Evolutionary conservation across 2,113 vertebrate species (phyloP).

Genomic region (Amblyornis subalaris): DNA sequence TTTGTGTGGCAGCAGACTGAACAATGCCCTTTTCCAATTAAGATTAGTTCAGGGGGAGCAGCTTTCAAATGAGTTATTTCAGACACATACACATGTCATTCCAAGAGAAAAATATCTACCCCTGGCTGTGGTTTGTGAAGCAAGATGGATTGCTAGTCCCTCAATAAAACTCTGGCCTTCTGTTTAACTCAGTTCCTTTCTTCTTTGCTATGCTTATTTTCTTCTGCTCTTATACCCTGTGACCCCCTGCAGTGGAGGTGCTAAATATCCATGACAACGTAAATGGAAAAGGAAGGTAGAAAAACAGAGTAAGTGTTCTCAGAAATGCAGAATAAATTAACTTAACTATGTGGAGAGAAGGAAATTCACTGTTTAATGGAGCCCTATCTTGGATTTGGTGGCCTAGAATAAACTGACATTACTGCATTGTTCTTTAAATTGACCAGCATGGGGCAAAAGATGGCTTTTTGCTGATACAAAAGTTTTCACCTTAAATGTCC

Average conservation of each 20-base stretch:
- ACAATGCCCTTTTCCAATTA: background rate
- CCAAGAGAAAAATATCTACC: slow-evolving; percentile 2
- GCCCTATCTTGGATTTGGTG: background rate
- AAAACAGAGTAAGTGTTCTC: background rate
- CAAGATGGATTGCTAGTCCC: slow-evolving; percentile 5
- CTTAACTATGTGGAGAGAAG: background rate
- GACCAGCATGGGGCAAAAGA: background rate
- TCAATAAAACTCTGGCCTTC: background rate
- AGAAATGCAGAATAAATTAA: background rate
- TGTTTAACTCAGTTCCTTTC: background rate
- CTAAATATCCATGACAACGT: background rate
- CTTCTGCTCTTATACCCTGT: background rate
- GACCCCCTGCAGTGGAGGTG: background rate
- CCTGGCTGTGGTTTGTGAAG: background rate
- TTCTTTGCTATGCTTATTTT: background rate
- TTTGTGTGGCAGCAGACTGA: background rate
- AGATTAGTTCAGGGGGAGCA: background rate
- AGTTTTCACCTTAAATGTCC: background rate
- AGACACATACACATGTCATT: background rate
- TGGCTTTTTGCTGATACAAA: background rate
- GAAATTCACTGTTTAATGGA: background rate
- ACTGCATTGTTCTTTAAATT: background rate
- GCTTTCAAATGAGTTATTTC: background rate
- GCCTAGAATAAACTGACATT: background rate
- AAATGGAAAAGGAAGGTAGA: background rate